Evolutionary conservation across 2,113 vertebrate genomes (phyloP).

Genomic region (Thunnus maccoyii): DNA sequence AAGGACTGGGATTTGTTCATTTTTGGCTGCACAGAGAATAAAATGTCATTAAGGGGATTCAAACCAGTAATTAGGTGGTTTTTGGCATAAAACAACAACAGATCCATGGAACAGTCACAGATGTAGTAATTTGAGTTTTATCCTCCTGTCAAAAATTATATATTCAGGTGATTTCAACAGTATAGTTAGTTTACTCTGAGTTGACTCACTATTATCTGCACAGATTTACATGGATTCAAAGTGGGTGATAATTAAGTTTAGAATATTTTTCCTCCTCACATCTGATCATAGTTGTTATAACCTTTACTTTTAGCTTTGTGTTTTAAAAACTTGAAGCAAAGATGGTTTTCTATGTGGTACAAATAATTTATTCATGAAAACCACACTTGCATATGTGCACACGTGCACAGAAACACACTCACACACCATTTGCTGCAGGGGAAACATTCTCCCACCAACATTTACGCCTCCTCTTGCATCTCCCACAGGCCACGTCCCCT

Average conservation of each 20-base stretch:
- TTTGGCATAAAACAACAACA: neutral
- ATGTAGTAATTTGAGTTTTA: neutral
- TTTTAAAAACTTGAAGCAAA: neutral
- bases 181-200: neutral
- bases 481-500: slow-evolving; percentile 55
- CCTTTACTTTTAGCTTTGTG: neutral
- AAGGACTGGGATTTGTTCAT: neutral
- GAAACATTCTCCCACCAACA: slow-evolving; percentile 56
- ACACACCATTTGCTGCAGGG: slow-evolving; percentile 42
- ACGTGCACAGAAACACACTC: slow-evolving; percentile 1
- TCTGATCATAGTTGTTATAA: neutral
- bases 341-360: neutral
- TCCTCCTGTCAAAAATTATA: no score
- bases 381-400: slow-evolving; percentile 9
- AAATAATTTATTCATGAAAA: slow-evolving; percentile 37
- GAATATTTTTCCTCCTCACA: neutral
- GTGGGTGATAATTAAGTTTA: neutral
- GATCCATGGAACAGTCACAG: neutral
- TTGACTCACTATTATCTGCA: neutral
- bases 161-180: neutral
- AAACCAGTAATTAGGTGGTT: neutral
- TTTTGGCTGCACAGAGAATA: neutral
- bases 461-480: slow-evolving; percentile 60
- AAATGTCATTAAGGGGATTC: slow-evolving; percentile 1
- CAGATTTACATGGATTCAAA: no score